These are phyloP conservation scores for Melieria omissa DNA, from an alignment of 2,888 invertebrate species.

Conservation along the genomic window DNA sequence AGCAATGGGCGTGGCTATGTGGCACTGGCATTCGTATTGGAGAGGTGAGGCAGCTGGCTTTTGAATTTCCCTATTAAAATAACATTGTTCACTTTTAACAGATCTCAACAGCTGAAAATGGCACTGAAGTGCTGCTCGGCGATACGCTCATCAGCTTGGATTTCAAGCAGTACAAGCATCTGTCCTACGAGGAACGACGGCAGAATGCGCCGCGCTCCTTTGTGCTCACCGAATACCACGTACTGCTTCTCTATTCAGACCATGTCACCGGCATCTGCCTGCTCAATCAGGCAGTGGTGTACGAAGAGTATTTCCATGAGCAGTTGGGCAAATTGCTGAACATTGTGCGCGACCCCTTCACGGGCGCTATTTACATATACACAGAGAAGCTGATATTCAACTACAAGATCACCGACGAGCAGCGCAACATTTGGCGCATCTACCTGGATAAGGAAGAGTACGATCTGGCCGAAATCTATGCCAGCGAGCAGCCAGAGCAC, in stretches of 20 bases:
- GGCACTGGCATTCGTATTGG: constrained; percentile 85
- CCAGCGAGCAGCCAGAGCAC: constrained; percentile 81
- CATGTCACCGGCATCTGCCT: constrained; percentile 86
- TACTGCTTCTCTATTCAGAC: constrained; percentile 83
- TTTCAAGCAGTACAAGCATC: constrained; percentile 51
- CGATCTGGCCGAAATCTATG: constrained; percentile 86
- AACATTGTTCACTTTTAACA: neutral
- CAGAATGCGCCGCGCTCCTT: constrained; percentile 75
- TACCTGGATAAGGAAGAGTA: constrained; percentile 88
- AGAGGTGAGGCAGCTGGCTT: constrained; percentile 69
- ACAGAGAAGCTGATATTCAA: constrained; percentile 87
- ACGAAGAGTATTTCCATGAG: constrained; percentile 86
- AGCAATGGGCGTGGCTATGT: constrained; percentile 88
- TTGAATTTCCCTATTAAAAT: neutral
- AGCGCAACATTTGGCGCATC: constrained; percentile 88
- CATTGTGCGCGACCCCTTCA: constrained; percentile 82
- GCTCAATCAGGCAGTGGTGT: constrained; percentile 85
- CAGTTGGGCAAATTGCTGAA: constrained; percentile 82
- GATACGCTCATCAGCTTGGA: constrained; percentile 52
- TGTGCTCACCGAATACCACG: constrained; percentile 91
- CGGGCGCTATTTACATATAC: constrained; percentile 85
- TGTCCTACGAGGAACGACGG: constrained; percentile 59
- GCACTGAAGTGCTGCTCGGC: constrained; percentile 38
- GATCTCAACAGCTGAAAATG: constrained; percentile 26
- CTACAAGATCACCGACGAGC: constrained; percentile 86